Conservation (phyloP, 2,888 invertebrate genomes). For the Melieria crassipennis region DNA sequence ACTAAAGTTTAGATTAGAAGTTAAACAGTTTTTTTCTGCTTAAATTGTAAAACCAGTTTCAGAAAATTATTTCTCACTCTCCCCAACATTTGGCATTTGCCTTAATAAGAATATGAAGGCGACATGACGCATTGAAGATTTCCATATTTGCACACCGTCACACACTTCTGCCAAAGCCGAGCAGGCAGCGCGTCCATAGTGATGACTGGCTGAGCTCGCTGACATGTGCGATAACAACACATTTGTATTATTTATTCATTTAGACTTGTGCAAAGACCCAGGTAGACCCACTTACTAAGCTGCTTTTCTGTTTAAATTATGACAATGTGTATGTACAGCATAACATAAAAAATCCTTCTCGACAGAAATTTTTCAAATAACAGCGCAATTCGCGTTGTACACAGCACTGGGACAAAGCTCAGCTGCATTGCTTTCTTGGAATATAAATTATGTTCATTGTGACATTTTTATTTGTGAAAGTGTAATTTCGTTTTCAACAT, state of each 20-base stretch:
- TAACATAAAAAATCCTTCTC: too few relatives aligned
- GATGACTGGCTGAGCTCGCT: neutral
- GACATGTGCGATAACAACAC: neutral
- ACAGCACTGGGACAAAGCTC: too few relatives aligned
- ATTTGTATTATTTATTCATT: conserved; percentile 19
- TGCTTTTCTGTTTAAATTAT: neutral
- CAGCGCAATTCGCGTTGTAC: too few relatives aligned
- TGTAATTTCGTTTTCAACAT: neutral
- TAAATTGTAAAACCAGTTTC: too few relatives aligned
- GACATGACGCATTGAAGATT: neutral
- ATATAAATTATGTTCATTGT: conserved; percentile 31
- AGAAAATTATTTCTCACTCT: too few relatives aligned
- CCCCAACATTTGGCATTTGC: too few relatives aligned
- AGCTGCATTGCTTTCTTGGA: too few relatives aligned
- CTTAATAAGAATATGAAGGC: too few relatives aligned
- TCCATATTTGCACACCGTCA: neutral
- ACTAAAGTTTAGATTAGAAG: too few relatives aligned
- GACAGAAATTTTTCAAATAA: too few relatives aligned
- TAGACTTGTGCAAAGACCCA: conserved; percentile 15
- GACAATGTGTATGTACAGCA: neutral
- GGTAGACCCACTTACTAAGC: neutral
- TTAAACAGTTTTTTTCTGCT: too few relatives aligned
- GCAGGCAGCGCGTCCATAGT: neutral
- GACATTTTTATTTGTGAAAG: conserved; percentile 26
- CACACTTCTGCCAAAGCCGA: neutral